Conservation (phyloP, 2,797 vertebrate species). For the Protonibea diacanthus region DNA sequence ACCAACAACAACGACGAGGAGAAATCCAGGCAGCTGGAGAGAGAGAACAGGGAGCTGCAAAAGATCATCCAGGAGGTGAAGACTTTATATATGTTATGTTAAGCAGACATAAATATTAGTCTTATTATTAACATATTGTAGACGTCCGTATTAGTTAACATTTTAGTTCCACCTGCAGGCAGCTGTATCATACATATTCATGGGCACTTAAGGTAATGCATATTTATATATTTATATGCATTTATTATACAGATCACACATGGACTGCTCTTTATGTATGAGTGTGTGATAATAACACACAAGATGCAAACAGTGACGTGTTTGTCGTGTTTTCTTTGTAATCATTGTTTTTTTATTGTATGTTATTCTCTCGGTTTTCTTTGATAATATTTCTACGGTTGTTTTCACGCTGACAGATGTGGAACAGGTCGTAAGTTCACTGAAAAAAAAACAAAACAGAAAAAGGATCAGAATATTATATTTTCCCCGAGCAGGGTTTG, state of each 20-base stretch:
- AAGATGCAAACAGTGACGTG: neutral
- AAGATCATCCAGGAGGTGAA: conserved; percentile 96
- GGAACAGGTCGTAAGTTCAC: neutral
- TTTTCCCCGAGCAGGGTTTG: neutral
- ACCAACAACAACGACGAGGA: conserved; percentile 99
- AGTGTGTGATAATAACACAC: neutral
- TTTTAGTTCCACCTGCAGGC: neutral
- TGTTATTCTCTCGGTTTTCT: neutral
- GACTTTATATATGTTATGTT: neutral
- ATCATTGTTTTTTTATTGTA: neutral
- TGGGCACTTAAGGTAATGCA: neutral
- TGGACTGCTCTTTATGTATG: neutral
- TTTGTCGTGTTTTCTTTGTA: neutral
- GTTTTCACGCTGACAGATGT: conserved; percentile 2
- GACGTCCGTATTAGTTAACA: neutral
- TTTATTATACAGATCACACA: neutral
- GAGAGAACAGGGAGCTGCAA: conserved; percentile 95
- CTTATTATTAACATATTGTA: neutral
- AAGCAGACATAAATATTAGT: neutral
- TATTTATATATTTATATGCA: neutral
- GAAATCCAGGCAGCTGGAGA: conserved; percentile 94
- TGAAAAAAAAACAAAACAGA: neutral
- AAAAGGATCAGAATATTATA: neutral
- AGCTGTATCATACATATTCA: neutral
- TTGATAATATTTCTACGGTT: neutral